Conservation (phyloP, 1,140 invertebrate genomes). For the Ectropis grisescens region DNA sequence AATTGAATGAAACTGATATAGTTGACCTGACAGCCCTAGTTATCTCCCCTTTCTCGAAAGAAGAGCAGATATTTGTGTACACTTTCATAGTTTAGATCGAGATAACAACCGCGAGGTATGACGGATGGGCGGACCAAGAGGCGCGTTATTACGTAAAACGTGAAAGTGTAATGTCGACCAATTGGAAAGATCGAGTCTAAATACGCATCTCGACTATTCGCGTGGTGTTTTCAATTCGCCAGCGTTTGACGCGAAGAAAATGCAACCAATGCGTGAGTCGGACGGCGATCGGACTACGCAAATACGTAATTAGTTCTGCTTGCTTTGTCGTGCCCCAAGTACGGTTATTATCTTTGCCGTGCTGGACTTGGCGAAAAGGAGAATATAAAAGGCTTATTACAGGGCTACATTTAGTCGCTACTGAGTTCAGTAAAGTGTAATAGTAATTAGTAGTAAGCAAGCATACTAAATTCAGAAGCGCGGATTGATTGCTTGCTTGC, state of each 20-base stretch:
- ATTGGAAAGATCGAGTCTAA: constrained; percentile 25
- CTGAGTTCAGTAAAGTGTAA: no score
- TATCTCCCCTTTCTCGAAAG: constrained; percentile 20
- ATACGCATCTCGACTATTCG: constrained; percentile 12
- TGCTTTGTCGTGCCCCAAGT: neutral
- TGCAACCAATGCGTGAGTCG: constrained; percentile 1
- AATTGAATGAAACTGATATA: no score
- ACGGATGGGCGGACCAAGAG: constrained; percentile 32
- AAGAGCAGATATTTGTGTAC: constrained; percentile 21
- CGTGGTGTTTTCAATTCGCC: neutral
- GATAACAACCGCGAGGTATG: constrained; percentile 31
- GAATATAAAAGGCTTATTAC: no score
- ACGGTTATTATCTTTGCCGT: neutral
- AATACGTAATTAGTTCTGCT: neutral
- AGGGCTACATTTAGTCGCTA: no score
- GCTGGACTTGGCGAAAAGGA: no score
- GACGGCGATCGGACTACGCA: no score
- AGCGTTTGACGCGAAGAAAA: neutral
- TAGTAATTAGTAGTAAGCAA: no score
- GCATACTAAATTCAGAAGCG: no score
- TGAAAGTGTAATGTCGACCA: constrained; percentile 38
- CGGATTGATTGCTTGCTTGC: no score
- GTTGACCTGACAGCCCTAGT: no score
- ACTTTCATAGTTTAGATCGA: constrained; percentile 39
- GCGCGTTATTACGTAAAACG: constrained; percentile 40